Base-by-base conservation (phyloP, 2,113 vertebrate species). In the Syngnathoides biaculeatus region DNA sequence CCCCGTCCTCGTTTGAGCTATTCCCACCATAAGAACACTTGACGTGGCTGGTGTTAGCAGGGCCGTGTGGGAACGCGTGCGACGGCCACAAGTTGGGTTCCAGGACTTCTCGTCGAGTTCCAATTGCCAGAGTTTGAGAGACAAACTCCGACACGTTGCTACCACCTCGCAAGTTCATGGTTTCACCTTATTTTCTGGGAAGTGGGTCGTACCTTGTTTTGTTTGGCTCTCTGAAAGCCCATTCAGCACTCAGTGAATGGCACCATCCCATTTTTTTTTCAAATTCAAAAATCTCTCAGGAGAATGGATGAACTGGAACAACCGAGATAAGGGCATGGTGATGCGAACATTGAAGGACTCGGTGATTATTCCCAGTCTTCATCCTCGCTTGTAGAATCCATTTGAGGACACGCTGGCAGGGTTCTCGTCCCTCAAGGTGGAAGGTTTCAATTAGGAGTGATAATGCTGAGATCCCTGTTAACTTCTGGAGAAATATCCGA, bases 101-200 rank as follows among this genome's bases (percentile, higher is more conserved):
- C 61, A 75, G 55, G 48, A 50, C 8, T 42, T 77, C 65, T 40
- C 66, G 27, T 8, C 64, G 2, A 26, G 69, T 53, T 0, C 66
- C n/a, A 1, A 79, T 70, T 26, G 75, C 43, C 67, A 78, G 27
- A 0, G 75, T 35, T 22, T 77, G 47, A 2, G 85, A 76, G 67
- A 80, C 63, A 53, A 80, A 17, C 64, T 87, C 73, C 0, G 90
- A 92, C 63, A 78, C 15, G 42, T 92, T 91, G 10, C 38, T 20
- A 8, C 47, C 58, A 0, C 64, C 72, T 2, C 27, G 56, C 22
- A 81, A 77, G 81, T 80, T 87, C 90, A 89, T 90, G 63, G 60
- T 67, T 73, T 45, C 67, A 17, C 20, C 68, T 73, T 61, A 67
- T 53, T 65, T 56, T 66, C 72, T 24, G 53, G 60, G 57, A 69